Evolutionary conservation across 2,797 vertebrate species (phyloP).

Genomic region (Falco novaeseelandiae): DNA sequence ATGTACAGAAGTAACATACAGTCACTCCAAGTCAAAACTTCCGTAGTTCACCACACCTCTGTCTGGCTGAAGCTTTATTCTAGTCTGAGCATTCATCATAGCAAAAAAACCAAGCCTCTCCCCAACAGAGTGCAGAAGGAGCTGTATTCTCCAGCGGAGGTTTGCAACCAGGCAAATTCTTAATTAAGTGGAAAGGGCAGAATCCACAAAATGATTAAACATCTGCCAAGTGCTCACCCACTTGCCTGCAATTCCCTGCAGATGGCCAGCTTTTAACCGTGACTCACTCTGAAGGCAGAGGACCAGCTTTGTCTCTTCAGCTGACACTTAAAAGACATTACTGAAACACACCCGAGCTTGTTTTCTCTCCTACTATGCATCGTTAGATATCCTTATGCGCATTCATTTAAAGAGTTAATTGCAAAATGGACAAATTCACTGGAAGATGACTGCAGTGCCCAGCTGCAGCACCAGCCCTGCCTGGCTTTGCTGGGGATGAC

Average conservation of each 20-base stretch:
- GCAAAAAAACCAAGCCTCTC: neutral
- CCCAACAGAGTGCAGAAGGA: neutral
- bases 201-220: slow-evolving; percentile 10
- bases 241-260: neutral
- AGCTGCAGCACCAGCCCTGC: neutral
- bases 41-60: neutral
- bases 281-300: neutral
- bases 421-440: neutral
- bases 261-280: neutral
- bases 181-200: slow-evolving; percentile 35
- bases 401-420: neutral
- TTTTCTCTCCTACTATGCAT: neutral
- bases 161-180: slow-evolving; percentile 6
- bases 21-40: neutral
- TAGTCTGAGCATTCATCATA: neutral
- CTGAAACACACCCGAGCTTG: neutral
- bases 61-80: neutral
- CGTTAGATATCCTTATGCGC: neutral
- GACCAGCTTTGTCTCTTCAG: neutral
- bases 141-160: neutral
- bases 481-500: neutral
- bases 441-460: neutral
- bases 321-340: neutral
- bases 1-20: neutral
- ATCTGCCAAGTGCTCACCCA: slow-evolving; percentile 22